Conservation (phyloP, 2,797 vertebrate species). For the Megalops cyprinoides region DNA sequence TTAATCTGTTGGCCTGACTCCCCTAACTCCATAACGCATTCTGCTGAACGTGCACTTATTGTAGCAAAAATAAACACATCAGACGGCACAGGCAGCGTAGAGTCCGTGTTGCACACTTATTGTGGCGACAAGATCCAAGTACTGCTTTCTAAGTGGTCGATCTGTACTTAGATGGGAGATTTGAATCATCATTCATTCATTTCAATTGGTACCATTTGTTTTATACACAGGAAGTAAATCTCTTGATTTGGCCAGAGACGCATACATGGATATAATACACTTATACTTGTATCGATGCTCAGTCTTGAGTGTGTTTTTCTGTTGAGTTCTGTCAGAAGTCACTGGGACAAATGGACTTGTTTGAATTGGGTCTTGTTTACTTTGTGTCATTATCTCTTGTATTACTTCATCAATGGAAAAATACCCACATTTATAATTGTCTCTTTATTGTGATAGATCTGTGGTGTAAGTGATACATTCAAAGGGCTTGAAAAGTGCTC, state of each 20-base stretch:
- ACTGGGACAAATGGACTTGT: not conserved
- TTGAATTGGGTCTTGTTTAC: not conserved
- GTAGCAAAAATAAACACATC: conserved; percentile 2
- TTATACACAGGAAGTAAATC: not conserved
- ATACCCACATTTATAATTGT: not conserved
- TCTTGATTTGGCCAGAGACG: conserved; percentile 24
- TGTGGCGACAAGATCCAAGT: not conserved
- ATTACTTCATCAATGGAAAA: not conserved
- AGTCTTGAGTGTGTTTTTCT: not conserved
- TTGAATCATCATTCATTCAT: not conserved
- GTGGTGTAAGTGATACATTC: too few species aligned
- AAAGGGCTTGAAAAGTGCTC: not conserved
- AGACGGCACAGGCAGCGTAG: not conserved
- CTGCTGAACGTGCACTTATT: conserved; percentile 30
- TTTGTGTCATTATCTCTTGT: too few species aligned
- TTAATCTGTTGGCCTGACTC: conserved; percentile 1
- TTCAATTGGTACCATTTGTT: conserved; percentile 5
- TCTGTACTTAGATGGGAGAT: not conserved
- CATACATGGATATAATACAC: not conserved
- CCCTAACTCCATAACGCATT: conserved; percentile 17
- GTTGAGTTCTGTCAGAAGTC: not conserved
- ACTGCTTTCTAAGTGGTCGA: not conserved
- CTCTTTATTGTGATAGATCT: not conserved
- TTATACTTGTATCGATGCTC: not conserved
- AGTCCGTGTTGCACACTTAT: not conserved